These are phyloP conservation scores for Nyctibius bracteatus DNA, from an alignment of 2,113 vertebrate genomes.

Conservation along the genomic window DNA sequence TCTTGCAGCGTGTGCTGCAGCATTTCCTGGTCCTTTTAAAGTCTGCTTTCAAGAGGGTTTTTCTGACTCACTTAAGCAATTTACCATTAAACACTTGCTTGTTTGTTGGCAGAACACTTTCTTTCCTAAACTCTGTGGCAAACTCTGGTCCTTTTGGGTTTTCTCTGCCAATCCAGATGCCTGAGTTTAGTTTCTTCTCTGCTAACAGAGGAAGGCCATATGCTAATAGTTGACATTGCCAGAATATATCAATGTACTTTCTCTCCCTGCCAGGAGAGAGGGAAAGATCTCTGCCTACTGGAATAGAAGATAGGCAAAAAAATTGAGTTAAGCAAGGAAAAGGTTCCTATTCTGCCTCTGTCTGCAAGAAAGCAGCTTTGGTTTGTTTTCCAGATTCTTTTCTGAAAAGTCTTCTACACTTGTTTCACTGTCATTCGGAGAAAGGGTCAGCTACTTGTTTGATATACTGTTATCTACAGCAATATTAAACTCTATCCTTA, in stretches of 20 bases:
- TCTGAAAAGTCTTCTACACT: not conserved
- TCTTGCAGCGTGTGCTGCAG: not conserved
- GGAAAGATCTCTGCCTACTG: not conserved
- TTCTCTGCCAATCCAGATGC: not conserved
- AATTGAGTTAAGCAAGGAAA: not conserved
- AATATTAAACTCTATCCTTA: not conserved
- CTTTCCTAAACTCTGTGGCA: not conserved
- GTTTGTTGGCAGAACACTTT: constrained; percentile 6
- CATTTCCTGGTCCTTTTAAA: not conserved
- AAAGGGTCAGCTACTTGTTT: not conserved
- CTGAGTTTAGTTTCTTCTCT: constrained; percentile 2
- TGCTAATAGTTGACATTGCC: constrained; percentile 30
- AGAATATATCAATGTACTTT: not conserved
- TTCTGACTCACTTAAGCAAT: not conserved
- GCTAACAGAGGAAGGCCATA: constrained; percentile 18
- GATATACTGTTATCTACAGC: not conserved
- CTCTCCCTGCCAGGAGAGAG: not conserved
- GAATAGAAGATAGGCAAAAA: not conserved
- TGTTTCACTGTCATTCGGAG: not conserved
- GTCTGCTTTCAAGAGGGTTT: not conserved
- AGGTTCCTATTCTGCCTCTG: not conserved
- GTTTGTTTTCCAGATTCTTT: not conserved
- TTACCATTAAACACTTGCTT: not conserved
- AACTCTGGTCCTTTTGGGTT: not conserved
- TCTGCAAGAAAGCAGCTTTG: not conserved